Percentiles rank a stretch among this genome's conserved stretches.
Conservation (phyloP, 2,797 vertebrate species). For the Aselliscus stoliczkanus region DNA sequence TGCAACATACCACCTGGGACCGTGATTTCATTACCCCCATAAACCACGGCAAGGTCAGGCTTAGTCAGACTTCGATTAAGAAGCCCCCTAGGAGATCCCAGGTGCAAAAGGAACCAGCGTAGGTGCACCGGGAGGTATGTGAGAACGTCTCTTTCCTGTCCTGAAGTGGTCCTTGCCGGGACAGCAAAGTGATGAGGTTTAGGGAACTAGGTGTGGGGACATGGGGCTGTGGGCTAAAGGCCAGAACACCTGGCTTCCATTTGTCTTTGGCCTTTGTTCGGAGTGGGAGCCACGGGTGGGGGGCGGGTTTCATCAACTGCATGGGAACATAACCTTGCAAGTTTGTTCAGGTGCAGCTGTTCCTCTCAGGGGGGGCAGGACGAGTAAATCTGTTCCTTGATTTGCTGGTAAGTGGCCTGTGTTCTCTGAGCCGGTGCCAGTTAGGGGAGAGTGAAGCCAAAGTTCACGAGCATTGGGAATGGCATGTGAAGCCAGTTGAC, state of each 20-base stretch:
- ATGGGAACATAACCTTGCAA: neutral
- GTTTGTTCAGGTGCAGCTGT: conserved; percentile 63
- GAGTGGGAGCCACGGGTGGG: neutral
- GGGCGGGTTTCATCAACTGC: conserved; percentile 34
- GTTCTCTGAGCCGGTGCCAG: conserved; percentile 45
- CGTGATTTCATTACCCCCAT: conserved; percentile 71
- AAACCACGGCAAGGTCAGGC: conserved; percentile 66
- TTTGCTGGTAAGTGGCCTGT: conserved; percentile 38
- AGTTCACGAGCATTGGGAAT: conserved; percentile 1
- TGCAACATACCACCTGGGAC: conserved; percentile 66
- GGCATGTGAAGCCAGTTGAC: neutral
- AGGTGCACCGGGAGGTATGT: conserved; percentile 8
- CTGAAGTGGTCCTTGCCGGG: neutral
- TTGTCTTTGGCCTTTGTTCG: conserved; percentile 23
- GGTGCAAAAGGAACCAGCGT: conserved; percentile 48
- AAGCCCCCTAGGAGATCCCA: conserved; percentile 62
- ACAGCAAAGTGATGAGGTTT: neutral
- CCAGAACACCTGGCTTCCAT: conserved; percentile 2
- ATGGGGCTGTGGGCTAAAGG: neutral
- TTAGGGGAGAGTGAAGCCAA: conserved; percentile 19
- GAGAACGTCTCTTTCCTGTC: conserved; percentile 49
- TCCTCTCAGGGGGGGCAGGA: conserved; percentile 6
- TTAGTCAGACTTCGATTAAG: conserved; percentile 65
- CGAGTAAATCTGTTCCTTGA: conserved; percentile 33
- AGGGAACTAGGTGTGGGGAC: neutral